A percentile compares a stretch with the other conserved stretches of the same genome.
Conservation (phyloP, 2,113 vertebrate genomes). For the Empidonax traillii region DNA sequence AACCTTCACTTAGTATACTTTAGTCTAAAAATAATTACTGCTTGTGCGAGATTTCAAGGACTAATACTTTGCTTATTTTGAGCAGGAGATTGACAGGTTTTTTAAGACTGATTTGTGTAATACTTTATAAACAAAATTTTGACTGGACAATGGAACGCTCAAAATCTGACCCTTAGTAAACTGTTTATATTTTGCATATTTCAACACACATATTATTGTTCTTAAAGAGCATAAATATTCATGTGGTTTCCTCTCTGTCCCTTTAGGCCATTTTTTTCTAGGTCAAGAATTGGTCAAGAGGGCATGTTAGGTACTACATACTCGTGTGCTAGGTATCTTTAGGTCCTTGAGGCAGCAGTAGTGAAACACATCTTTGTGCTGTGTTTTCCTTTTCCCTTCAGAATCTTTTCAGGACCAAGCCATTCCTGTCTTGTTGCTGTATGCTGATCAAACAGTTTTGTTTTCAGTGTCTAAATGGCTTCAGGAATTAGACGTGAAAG, state of each 20-base stretch:
- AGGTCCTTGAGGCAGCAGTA: neutral
- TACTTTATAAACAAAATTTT: neutral
- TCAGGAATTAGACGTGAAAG: constrained; percentile 43
- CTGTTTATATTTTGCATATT: neutral
- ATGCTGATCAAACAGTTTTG: neutral
- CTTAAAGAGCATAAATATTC: neutral
- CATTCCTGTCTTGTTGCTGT: neutral
- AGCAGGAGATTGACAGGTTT: neutral
- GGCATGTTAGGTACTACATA: neutral
- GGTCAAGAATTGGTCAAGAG: neutral
- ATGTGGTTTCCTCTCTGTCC: neutral
- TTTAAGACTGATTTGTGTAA: neutral
- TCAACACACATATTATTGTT: neutral
- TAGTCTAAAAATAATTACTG: constrained; percentile 26
- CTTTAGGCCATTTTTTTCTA: neutral
- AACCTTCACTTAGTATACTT: neutral
- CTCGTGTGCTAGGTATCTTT: neutral
- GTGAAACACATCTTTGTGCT: neutral
- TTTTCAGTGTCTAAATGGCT: neutral
- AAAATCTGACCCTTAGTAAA: neutral
- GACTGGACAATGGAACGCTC: neutral
- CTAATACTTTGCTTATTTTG: neutral
- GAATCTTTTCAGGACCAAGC: neutral
- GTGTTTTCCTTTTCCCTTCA: neutral
- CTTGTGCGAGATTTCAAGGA: neutral